Conservation (phyloP, 2,888 invertebrate genomes). For the Mythimna ferrago region DNA sequence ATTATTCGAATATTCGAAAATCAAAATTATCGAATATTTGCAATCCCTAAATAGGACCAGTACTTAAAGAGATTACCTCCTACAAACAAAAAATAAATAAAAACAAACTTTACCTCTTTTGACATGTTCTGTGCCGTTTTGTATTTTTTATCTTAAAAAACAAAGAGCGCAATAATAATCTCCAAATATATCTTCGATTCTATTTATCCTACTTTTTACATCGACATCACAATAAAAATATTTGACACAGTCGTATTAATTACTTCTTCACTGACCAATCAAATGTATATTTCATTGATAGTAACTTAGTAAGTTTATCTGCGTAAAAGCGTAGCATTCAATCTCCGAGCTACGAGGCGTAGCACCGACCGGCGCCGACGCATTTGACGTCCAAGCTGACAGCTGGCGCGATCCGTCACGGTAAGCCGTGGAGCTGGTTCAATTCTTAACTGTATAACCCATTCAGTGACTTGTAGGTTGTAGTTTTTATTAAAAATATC, state of each 20-base stretch:
- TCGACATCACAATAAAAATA: not conserved
- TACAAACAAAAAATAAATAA: too few species aligned
- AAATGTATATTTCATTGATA: constrained; percentile 5
- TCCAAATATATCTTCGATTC: too few species aligned
- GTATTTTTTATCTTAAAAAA: too few species aligned
- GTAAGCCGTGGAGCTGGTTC: constrained; percentile 16
- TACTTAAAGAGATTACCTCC: too few species aligned
- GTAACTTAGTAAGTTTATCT: not conserved
- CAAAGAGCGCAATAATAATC: too few species aligned
- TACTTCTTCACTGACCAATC: not conserved
- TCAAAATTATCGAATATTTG: too few species aligned
- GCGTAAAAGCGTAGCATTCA: constrained; percentile 17
- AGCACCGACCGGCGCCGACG: constrained; percentile 16
- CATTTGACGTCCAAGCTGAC: constrained; percentile 35
- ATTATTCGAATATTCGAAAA: too few species aligned
- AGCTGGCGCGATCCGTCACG: constrained; percentile 40
- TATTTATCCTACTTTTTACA: too few species aligned
- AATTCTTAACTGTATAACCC: not conserved
- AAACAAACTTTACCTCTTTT: too few species aligned
- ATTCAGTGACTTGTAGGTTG: not conserved
- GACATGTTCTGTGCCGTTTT: too few species aligned
- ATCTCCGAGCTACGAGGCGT: not conserved
- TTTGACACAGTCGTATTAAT: not conserved
- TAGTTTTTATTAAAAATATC: not conserved
- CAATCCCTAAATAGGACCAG: too few species aligned